Evolutionary conservation across 2,888 invertebrate species (phyloP), one percentile per base, ranked within the genome.

Genomic region (Resseliella maxima): DNA sequence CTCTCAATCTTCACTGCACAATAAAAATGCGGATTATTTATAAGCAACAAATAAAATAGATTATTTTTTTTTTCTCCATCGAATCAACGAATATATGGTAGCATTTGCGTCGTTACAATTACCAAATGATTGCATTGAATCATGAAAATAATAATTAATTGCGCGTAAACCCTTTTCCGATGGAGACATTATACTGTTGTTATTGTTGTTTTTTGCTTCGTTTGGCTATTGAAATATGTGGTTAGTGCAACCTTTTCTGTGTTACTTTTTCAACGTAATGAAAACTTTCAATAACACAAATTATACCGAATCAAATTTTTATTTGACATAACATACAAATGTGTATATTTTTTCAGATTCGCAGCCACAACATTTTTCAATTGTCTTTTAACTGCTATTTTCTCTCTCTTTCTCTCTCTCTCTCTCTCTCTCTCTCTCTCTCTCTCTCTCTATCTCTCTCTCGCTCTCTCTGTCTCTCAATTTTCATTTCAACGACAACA

Each of bases 321-420:
- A 5, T 5, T 5, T 41, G 41, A 5, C n/a, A n/a, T n/a, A n/a
- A n/a, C n/a, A n/a, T n/a, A n/a, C n/a, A n/a, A 12, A 12, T 12
- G 41, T 41, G 41, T 5, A 12, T 10, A 21, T 21, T 18, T 41
- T 50, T 50, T 21, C 50, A 50, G 24, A 27, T 59, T 12, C 27
- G 59, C 59, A 72, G 21, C 72, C 72, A 18, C 72, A 72, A 72
- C n/a, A n/a, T n/a, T 72, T 27, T 72, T 72, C 72, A 27, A 72
- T 72, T 72, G 72, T 72, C 10, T 72, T 72, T 72, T 15, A 18
- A 50, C 18, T 50, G 6, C 72, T 31, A 31, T 72, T 72, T 72
- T 72, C 72, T 31, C 72, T 72, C 41, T 41, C n/a, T n/a, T n/a
- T 41, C 41, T 41, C 41, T 41, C 41, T 72, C 72, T 72, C 3